Conservation (phyloP, 2,797 vertebrate genomes). For the Rhincodon typus region DNA sequence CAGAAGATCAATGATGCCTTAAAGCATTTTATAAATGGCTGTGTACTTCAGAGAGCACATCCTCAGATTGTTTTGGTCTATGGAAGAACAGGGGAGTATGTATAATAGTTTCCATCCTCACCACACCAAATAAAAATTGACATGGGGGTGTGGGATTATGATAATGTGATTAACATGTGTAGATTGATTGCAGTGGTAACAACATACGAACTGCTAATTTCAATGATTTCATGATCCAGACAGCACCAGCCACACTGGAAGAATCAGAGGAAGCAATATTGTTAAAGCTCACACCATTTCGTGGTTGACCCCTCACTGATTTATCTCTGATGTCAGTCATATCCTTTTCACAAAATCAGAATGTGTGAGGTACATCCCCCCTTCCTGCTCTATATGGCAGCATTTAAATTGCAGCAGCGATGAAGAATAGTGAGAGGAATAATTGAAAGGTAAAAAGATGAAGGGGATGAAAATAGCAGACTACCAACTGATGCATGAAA, state of each 20-base stretch:
- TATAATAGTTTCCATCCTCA: background rate
- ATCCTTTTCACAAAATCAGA: background rate
- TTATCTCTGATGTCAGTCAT: background rate
- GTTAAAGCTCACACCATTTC: no score
- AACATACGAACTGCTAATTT: no score
- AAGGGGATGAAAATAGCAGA: background rate
- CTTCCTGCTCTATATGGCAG: background rate
- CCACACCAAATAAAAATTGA: no score
- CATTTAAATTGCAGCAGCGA: background rate
- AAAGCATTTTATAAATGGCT: background rate
- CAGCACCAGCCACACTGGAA: no score
- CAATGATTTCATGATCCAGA: no score
- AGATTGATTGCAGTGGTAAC: background rate
- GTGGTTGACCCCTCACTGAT: no score
- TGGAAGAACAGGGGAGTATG: background rate
- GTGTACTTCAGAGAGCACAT: background rate
- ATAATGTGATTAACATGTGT: background rate
- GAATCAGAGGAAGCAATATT: no score
- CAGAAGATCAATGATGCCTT: conserved; percentile 11
- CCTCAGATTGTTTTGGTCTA: background rate
- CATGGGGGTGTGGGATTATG: background rate
- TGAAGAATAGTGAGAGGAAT: background rate
- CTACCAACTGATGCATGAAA: background rate
- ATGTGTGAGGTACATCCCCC: background rate
- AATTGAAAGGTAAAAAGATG: background rate